A percentile compares a stretch with the other conserved stretches of the same genome.
phyloP scores from a whole-genome alignment of 2,113 vertebrate species.

The Trematomus loennbergii region DNA sequence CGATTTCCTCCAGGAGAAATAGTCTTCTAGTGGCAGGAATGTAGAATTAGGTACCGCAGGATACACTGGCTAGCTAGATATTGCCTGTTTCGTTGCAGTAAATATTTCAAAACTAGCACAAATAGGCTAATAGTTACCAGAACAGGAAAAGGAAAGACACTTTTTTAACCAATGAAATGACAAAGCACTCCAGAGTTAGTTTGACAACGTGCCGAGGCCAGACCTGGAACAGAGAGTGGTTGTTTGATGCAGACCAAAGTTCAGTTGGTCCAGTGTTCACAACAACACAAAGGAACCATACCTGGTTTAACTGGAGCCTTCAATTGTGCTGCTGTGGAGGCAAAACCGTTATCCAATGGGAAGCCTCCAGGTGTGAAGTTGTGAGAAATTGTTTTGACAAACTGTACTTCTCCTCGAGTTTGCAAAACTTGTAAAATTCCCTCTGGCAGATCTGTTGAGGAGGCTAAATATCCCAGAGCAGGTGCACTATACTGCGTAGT shows the following conservation, averaged over 20 bases:
- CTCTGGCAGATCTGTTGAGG: conserved; percentile 31
- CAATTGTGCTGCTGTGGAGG: not conserved
- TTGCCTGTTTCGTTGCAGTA: not conserved
- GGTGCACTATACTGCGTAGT: conserved; percentile 1
- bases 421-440: conserved; percentile 21
- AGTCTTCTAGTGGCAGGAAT: too few species aligned
- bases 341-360: not conserved
- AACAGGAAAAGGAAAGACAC: not conserved
- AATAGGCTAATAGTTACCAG: not conserved
- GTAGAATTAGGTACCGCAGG: not conserved
- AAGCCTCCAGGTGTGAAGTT: conserved; percentile 13
- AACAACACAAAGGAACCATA: too few species aligned
- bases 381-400: not conserved
- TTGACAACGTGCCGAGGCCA: too few species aligned
- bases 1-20: too few species aligned
- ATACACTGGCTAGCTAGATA: not conserved
- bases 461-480: conserved; percentile 53
- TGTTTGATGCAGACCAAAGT: too few species aligned
- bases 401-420: not conserved
- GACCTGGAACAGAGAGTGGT: too few species aligned
- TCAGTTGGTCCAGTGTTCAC: not conserved
- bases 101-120: not conserved
- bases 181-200: not conserved
- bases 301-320: not conserved
- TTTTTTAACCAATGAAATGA: not conserved